phyloP scores from a whole-genome alignment of 2,888 invertebrate species.

The Fragum whitleyi region DNA sequence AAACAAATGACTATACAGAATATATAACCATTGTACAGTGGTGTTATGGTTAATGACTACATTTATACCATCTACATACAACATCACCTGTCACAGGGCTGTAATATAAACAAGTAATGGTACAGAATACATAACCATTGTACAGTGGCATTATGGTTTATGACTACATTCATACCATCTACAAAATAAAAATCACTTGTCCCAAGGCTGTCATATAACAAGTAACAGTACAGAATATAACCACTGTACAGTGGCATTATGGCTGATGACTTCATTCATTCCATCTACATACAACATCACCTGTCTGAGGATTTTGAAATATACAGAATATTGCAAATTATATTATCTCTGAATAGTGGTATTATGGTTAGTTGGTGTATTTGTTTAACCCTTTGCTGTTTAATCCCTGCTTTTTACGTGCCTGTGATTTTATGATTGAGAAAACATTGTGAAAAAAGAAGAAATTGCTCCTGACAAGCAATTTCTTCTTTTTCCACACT shows the following conservation, averaged over 20 bases:
- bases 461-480: no score
- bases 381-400: no score
- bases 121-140: slow-evolving; percentile 99
- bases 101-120: no score
- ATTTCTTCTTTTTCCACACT: no score
- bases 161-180: slow-evolving; percentile 99
- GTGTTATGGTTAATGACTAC: slow-evolving; percentile 98
- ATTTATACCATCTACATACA: slow-evolving; percentile 99
- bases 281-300: slow-evolving; percentile 99
- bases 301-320: slow-evolving; percentile 90
- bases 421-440: no score
- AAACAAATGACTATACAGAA: slow-evolving; percentile 88
- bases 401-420: no score
- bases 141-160: slow-evolving; percentile 97
- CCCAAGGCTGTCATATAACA: slow-evolving; percentile 88
- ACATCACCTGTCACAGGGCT: slow-evolving; percentile 95
- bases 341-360: slow-evolving; percentile 99
- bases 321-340: slow-evolving; percentile 89
- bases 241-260: slow-evolving; percentile 98
- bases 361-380: no score
- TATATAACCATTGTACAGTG: slow-evolving; percentile 99
- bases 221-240: no score
- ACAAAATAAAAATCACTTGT: slow-evolving; percentile 99
- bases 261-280: slow-evolving; percentile 99
- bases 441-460: no score